Evolutionary conservation across 2,888 invertebrate genomes (phyloP).

Genomic region (Oscheius onirici): DNA sequence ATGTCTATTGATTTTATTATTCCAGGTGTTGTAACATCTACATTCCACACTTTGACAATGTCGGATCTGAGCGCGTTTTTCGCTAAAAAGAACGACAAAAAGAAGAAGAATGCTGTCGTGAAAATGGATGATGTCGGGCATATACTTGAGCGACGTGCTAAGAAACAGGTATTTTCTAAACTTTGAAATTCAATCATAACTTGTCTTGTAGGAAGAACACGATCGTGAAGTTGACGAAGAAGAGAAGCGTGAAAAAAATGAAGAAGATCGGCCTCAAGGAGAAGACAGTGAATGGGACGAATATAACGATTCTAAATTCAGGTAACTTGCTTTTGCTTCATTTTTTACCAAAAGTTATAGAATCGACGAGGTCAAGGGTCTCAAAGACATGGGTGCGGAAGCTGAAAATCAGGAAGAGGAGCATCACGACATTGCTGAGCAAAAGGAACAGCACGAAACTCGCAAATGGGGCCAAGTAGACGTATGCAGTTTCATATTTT

Average conservation of each 20-base stretch:
- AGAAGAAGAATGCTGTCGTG: constrained; percentile 59
- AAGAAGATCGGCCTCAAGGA: constrained; percentile 29
- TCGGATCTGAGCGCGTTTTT: constrained; percentile 66
- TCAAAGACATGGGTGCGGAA: constrained; percentile 59
- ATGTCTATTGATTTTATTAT: too few relatives aligned
- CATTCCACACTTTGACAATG: constrained; percentile 42
- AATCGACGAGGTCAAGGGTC: constrained; percentile 57
- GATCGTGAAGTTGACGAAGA: constrained; percentile 42
- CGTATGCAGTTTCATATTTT: not conserved
- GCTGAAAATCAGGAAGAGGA: constrained; percentile 46
- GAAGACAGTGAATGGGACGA: constrained; percentile 64
- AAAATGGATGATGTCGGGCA: constrained; percentile 66
- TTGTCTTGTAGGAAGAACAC: constrained; percentile 42
- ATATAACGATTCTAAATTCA: constrained; percentile 42
- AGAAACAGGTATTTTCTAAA: constrained; percentile 44
- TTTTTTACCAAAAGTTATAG: too few relatives aligned
- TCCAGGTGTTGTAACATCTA: constrained; percentile 25
- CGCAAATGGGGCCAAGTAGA: constrained; percentile 47
- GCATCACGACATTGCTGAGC: constrained; percentile 48
- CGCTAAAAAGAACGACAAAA: constrained; percentile 68
- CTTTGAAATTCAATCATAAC: not conserved
- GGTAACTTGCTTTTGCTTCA: not conserved
- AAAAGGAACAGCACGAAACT: constrained; percentile 44
- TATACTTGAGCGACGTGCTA: constrained; percentile 57
- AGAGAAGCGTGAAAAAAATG: constrained; percentile 41